phyloP scores from a whole-genome alignment of 2,797 vertebrate species.

The Coreius guichenoti region DNA sequence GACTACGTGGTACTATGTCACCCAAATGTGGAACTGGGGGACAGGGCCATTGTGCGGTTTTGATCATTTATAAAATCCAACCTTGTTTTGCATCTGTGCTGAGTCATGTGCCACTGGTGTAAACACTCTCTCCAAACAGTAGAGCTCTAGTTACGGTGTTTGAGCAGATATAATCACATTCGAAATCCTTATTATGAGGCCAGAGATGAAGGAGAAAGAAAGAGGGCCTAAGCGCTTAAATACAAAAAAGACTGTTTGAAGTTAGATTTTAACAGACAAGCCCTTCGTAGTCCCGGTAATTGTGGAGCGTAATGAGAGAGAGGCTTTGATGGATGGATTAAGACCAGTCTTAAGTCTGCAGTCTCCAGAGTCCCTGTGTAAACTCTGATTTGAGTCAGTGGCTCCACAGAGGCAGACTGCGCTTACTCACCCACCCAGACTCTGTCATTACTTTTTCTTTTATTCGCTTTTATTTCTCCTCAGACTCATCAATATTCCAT shows the following conservation, averaged over 20 bases:
- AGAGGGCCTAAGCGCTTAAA: constrained; percentile 20
- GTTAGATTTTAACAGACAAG: constrained; percentile 41
- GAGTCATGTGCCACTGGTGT: constrained; percentile 16
- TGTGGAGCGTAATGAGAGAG: constrained; percentile 51
- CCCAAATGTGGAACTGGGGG: neutral
- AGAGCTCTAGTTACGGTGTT: constrained; percentile 11
- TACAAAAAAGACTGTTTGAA: constrained; percentile 37
- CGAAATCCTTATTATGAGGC: constrained; percentile 35
- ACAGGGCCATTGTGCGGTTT: neutral
- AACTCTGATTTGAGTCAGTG: constrained; percentile 52
- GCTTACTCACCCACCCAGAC: constrained; percentile 39
- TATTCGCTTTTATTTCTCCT: constrained; percentile 45
- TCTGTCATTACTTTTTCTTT: constrained; percentile 54
- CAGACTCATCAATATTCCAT: constrained; percentile 59
- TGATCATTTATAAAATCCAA: constrained; percentile 3
- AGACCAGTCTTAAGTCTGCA: constrained; percentile 47
- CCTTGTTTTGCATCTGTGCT: neutral
- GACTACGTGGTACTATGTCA: neutral
- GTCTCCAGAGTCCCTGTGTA: constrained; percentile 53
- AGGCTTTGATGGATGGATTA: constrained; percentile 57
- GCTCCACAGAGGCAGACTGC: constrained; percentile 48
- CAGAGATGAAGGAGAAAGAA: constrained; percentile 31
- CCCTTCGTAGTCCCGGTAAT: constrained; percentile 36
- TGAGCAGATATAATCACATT: constrained; percentile 45
- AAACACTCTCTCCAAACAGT: constrained; percentile 22